These are phyloP conservation scores for Sebastes fasciatus DNA, from an alignment of 2,113 vertebrate genomes.

Conservation along the genomic window DNA sequence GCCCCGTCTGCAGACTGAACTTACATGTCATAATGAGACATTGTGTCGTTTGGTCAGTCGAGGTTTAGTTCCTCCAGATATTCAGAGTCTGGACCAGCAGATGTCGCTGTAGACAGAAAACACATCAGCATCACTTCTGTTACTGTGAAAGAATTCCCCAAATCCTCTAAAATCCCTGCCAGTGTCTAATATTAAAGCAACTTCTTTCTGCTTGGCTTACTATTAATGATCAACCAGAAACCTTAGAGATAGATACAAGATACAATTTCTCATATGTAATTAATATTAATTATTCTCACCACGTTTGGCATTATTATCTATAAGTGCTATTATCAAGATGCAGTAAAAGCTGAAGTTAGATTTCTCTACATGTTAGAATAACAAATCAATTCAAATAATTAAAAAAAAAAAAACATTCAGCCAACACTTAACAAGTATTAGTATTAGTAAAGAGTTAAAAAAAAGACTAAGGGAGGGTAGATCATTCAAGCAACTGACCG, in stretches of 20 bases:
- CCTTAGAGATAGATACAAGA: neutral
- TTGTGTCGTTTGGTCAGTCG: neutral
- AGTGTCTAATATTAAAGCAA: neutral
- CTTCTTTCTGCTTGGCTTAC: neutral
- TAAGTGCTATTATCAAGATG: neutral
- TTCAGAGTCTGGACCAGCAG: slow-evolving; percentile 10
- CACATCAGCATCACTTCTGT: slow-evolving; percentile 17
- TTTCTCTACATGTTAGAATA: slow-evolving; percentile 3
- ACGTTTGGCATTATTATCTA: neutral
- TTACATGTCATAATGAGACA: slow-evolving; percentile 71
- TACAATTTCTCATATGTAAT: neutral
- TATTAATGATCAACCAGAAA: neutral
- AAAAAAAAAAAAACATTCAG: neutral
- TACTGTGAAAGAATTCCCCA: neutral
- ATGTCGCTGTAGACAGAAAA: slow-evolving; percentile 34
- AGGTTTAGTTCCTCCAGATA: slow-evolving; percentile 9
- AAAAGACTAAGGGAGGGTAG: neutral
- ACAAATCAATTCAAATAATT: too few species aligned
- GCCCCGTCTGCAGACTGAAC: slow-evolving; percentile 9
- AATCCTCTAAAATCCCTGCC: neutral
- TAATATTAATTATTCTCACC: neutral
- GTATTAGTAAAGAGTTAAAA: neutral
- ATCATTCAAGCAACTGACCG: slow-evolving; percentile 48
- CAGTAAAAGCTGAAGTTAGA: neutral
- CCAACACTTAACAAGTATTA: neutral